phyloP scores from a whole-genome alignment of 2,888 invertebrate species.

The Tryphoninae sp. region DNA sequence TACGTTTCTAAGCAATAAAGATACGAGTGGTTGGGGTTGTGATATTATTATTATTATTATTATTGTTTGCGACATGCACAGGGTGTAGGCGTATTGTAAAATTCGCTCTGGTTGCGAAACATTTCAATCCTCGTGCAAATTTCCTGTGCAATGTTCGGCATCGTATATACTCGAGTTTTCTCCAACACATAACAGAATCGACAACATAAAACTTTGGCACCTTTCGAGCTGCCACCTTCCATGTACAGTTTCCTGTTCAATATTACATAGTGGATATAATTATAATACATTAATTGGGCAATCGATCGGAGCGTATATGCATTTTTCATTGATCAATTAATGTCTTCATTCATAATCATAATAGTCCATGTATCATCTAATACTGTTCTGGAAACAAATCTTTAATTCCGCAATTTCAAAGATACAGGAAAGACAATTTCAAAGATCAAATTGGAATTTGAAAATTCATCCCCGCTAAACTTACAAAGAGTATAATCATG shows the following conservation, averaged over 20 bases:
- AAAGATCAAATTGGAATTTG: no score
- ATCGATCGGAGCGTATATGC: no score
- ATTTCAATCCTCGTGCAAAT: constrained; percentile 3
- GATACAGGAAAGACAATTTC: no score
- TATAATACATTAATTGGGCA: not conserved
- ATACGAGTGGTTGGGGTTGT: not conserved
- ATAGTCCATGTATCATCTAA: no score
- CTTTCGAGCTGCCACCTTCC: not conserved
- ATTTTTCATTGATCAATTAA: no score
- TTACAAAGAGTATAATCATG: not conserved
- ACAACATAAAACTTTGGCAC: not conserved
- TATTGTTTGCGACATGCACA: not conserved
- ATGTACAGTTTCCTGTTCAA: not conserved
- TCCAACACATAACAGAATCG: not conserved
- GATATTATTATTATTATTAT: not conserved
- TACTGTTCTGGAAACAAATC: no score
- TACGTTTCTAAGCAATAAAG: constrained; percentile 2
- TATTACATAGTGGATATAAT: not conserved
- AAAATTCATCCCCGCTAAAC: not conserved
- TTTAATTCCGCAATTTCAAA: no score
- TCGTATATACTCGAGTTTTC: not conserved
- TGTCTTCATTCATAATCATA: no score
- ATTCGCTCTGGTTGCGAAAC: not conserved
- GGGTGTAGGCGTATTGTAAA: constrained; percentile 11
- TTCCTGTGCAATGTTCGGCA: not conserved